phyloP scores from a whole-genome alignment of 2,113 vertebrate genomes.

The Cynocephalus volans region DNA sequence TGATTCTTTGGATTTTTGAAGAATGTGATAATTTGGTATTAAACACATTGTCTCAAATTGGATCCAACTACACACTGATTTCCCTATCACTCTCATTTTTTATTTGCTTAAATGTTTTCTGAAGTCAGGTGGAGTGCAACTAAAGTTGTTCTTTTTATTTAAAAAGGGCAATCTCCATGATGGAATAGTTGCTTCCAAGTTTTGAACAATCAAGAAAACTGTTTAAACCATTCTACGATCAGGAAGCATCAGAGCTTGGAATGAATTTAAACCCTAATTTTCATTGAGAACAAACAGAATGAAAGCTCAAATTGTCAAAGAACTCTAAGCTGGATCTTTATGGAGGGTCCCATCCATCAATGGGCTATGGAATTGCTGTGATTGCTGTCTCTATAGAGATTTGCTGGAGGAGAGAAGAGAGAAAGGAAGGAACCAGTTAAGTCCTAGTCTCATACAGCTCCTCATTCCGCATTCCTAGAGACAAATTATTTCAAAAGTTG shows the following conservation, averaged over 20 bases:
- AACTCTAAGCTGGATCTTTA: neutral
- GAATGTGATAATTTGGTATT: slow-evolving; percentile 65
- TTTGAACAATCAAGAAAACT: slow-evolving; percentile 44
- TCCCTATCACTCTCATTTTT: slow-evolving; percentile 27
- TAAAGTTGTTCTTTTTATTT: neutral
- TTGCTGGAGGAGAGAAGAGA: neutral
- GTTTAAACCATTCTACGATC: slow-evolving; percentile 37
- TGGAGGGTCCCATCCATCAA: neutral
- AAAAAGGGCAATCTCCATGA: neutral
- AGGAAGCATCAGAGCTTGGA: neutral
- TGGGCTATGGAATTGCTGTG: neutral
- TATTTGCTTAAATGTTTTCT: slow-evolving; percentile 55
- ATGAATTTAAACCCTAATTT: neutral
- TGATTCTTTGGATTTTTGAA: slow-evolving; percentile 71
- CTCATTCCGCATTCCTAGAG: neutral
- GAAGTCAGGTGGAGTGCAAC: neutral
- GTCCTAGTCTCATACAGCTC: neutral
- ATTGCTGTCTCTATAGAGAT: neutral
- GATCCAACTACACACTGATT: neutral
- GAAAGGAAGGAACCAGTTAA: neutral
- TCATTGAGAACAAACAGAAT: neutral
- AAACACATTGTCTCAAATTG: neutral
- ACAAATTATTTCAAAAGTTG: slow-evolving; percentile 46
- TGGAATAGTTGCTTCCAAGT: slow-evolving; percentile 36
- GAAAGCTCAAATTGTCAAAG: neutral